phyloP scores from a whole-genome alignment of 1,140 invertebrate genomes.

The Bactericera cockerelli region DNA sequence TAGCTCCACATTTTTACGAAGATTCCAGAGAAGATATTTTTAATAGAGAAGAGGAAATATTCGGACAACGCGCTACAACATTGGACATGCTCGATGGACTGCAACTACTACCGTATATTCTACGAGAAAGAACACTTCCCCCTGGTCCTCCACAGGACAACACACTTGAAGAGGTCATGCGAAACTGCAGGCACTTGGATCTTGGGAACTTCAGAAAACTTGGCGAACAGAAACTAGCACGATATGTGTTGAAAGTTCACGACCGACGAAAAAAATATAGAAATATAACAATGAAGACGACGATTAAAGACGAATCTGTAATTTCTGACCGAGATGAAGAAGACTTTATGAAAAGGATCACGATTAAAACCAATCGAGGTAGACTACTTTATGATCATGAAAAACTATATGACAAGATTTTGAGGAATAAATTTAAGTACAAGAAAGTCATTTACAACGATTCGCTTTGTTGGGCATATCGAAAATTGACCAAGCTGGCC shows the following conservation, averaged over 20 bases:
- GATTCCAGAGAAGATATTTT: not conserved
- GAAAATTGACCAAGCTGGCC: not conserved
- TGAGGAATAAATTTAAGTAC: not conserved
- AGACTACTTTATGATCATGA: not conserved
- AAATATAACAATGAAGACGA: not conserved
- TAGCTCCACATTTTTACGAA: not conserved
- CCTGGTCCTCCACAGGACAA: not conserved
- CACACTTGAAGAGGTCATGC: not conserved
- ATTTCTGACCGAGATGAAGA: not conserved
- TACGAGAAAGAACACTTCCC: not conserved
- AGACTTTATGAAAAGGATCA: not conserved
- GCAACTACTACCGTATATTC: not conserved
- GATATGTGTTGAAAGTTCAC: not conserved
- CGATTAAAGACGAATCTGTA: not conserved
- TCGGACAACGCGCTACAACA: not conserved
- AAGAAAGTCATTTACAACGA: not conserved
- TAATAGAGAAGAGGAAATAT: not conserved
- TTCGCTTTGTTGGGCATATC: not conserved
- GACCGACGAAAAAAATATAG: not conserved
- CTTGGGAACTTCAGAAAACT: not conserved
- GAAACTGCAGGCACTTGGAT: not conserved
- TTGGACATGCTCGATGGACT: not conserved
- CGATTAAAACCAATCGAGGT: not conserved
- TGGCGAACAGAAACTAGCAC: not conserved
- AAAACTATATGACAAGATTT: constrained; percentile 3